Evolutionary conservation across 2,797 vertebrate species (phyloP).

Genomic region (Margarornis squamiger): DNA sequence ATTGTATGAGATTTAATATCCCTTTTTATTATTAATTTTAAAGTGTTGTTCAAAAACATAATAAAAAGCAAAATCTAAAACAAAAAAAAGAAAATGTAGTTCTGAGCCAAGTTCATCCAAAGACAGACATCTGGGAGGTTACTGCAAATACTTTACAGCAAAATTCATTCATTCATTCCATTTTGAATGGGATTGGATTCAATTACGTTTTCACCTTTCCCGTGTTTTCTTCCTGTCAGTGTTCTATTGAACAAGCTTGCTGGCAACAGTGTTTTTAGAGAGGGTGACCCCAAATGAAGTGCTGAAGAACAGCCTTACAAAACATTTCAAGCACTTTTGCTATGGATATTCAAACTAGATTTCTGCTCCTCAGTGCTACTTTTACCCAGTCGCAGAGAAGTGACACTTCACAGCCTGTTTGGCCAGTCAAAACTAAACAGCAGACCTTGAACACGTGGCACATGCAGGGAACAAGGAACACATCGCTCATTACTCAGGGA

Average conservation of each 20-base stretch:
- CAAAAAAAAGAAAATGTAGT: background rate
- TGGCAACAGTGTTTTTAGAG: background rate
- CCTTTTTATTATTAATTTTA: conserved; percentile 20
- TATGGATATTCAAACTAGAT: background rate
- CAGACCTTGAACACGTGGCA: background rate
- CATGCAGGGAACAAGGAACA: background rate
- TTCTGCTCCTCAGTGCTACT: background rate
- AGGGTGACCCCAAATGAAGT: background rate
- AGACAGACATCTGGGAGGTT: background rate
- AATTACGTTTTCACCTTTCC: background rate
- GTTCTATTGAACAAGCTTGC: background rate
- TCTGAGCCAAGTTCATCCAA: conserved; percentile 14
- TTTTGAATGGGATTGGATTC: conserved; percentile 18
- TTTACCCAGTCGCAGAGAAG: background rate
- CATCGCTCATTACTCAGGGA: background rate
- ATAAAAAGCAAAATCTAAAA: background rate
- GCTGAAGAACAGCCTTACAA: background rate
- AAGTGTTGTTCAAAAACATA: conserved; percentile 28
- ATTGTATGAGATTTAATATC: background rate
- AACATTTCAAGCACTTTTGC: background rate
- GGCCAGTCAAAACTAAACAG: background rate
- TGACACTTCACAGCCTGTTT: background rate
- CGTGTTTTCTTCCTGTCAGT: background rate
- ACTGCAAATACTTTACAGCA: background rate
- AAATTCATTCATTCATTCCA: background rate